Evolutionary conservation across 2,888 invertebrate species (phyloP).

Genomic region (Acleris literana): DNA sequence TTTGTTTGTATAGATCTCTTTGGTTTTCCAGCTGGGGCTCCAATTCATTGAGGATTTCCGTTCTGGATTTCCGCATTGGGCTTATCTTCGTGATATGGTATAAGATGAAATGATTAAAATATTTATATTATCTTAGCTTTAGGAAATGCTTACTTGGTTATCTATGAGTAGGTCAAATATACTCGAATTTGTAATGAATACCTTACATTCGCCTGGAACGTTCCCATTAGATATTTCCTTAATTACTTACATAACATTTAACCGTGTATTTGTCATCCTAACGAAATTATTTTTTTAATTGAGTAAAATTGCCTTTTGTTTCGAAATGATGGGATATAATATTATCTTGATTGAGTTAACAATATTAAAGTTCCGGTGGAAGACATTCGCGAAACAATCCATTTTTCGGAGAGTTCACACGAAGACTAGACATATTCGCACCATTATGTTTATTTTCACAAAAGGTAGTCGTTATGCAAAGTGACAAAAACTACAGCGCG

Average conservation of each 20-base stretch:
- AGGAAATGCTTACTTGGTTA: too few relatives aligned
- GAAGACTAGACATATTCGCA: constrained; percentile 25
- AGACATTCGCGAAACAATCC: constrained; percentile 14
- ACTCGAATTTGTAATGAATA: too few relatives aligned
- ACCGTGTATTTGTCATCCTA: neutral
- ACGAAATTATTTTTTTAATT: constrained; percentile 3
- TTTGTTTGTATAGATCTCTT: constrained; percentile 24
- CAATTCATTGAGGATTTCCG: constrained; percentile 29
- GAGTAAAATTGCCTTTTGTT: constrained; percentile 7
- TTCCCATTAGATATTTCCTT: neutral
- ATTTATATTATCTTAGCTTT: too few relatives aligned
- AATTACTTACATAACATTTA: neutral
- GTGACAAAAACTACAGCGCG: constrained; percentile 43
- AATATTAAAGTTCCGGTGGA: constrained; percentile 20
- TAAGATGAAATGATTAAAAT: too few relatives aligned
- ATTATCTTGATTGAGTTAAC: constrained; percentile 9
- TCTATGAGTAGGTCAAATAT: too few relatives aligned
- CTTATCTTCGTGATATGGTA: too few relatives aligned
- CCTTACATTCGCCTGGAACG: too few relatives aligned
- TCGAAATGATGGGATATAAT: constrained; percentile 15
- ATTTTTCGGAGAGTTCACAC: constrained; percentile 21
- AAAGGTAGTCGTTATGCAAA: constrained; percentile 31
- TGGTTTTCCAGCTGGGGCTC: constrained; percentile 21
- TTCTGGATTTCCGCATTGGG: neutral
- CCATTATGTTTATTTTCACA: constrained; percentile 33